These are phyloP conservation scores for Acronicta aceris DNA, from an alignment of 2,888 invertebrate species.

Conservation along the genomic window DNA sequence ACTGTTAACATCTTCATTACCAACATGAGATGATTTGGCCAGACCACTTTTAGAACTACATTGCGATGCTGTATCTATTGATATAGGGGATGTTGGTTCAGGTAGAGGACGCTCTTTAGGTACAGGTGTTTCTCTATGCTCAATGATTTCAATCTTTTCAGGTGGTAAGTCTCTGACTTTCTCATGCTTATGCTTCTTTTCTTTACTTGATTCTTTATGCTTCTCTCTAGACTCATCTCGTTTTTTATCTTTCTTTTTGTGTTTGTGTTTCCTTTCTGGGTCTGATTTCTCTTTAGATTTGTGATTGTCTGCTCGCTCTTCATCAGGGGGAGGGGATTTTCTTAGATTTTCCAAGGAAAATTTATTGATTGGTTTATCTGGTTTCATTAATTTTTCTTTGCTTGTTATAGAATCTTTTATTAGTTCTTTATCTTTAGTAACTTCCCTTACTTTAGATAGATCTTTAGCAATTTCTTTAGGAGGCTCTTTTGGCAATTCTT, in stretches of 20 bases:
- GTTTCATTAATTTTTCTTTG: conserved; percentile 79
- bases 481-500: conserved; percentile 82
- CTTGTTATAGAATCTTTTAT: conserved; percentile 71
- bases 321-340: conserved; percentile 83
- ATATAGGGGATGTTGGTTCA: conserved; percentile 84
- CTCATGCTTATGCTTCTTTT: conserved; percentile 88
- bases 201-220: conserved; percentile 88
- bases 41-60: conserved; percentile 86
- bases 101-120: conserved; percentile 77
- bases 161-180: conserved; percentile 83
- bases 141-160: conserved; percentile 86
- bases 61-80: conserved; percentile 86
- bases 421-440: conserved; percentile 76
- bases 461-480: conserved; percentile 78
- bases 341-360: conserved; percentile 85
- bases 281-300: conserved; percentile 87
- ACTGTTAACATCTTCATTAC: conserved; percentile 78
- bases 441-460: conserved; percentile 74
- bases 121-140: conserved; percentile 80
- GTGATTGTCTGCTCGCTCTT: conserved; percentile 75
- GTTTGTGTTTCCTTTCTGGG: conserved; percentile 89
- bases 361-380: conserved; percentile 81
- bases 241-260: conserved; percentile 91
- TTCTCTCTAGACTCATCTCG: conserved; percentile 90
- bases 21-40: conserved; percentile 74